Evolutionary conservation across 2,888 invertebrate species (phyloP).

Genomic region (Phasia obesa): DNA sequence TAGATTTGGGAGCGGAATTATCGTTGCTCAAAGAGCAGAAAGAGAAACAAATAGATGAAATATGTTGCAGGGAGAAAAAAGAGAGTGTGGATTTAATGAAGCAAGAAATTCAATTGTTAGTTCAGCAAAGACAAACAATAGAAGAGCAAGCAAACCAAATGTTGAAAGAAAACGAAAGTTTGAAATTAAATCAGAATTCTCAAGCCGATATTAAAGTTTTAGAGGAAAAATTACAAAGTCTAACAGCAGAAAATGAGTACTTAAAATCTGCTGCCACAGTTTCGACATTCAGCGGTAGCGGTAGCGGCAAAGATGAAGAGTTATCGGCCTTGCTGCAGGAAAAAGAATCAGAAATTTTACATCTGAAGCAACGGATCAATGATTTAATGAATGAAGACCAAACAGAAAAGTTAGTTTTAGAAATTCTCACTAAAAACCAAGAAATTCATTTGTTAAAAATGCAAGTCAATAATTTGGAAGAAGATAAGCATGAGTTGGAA

Average conservation of each 20-base stretch:
- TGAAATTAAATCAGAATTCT: slow-evolving; percentile 23
- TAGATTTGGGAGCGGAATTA: slow-evolving; percentile 53
- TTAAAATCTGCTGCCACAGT: slow-evolving; percentile 65
- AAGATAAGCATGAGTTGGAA: slow-evolving; percentile 81
- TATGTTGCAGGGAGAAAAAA: slow-evolving; percentile 37
- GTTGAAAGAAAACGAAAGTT: slow-evolving; percentile 60
- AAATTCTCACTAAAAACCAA: slow-evolving; percentile 81
- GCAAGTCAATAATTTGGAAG: slow-evolving; percentile 82
- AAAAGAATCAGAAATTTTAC: slow-evolving; percentile 80
- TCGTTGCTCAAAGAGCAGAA: slow-evolving; percentile 53
- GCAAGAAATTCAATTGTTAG: slow-evolving; percentile 66
- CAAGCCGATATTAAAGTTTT: slow-evolving; percentile 42
- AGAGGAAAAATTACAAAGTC: slow-evolving; percentile 72
- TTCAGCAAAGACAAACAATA: slow-evolving; percentile 57
- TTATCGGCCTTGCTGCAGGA: slow-evolving; percentile 77
- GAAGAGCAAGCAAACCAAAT: slow-evolving; percentile 67
- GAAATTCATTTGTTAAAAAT: slow-evolving; percentile 81
- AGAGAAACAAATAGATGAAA: slow-evolving; percentile 58
- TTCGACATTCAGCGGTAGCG: slow-evolving; percentile 34
- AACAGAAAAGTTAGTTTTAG: slow-evolving; percentile 80
- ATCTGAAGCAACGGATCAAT: slow-evolving; percentile 80
- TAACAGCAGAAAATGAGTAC: slow-evolving; percentile 75
- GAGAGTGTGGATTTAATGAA: slow-evolving; percentile 37
- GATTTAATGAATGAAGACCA: slow-evolving; percentile 82
- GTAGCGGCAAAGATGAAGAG: slow-evolving; percentile 72